Conservation (phyloP, 2,113 vertebrate genomes). For the Terrapene triunguis region DNA sequence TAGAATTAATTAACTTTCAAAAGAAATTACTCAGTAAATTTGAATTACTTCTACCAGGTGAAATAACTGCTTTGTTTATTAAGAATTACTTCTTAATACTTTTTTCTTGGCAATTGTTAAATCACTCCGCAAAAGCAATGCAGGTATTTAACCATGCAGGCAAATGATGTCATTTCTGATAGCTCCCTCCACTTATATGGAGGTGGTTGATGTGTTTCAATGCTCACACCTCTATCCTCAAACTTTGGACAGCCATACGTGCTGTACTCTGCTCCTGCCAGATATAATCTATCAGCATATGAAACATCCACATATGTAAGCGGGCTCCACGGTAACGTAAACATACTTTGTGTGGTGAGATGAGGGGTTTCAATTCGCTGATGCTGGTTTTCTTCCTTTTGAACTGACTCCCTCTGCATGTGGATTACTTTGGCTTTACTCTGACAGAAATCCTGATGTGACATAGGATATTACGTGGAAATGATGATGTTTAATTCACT, state of each 20-base stretch:
- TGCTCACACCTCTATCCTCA: neutral
- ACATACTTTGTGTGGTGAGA: neutral
- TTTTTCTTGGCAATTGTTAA: neutral
- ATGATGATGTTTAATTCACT: conserved; percentile 2
- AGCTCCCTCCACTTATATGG: neutral
- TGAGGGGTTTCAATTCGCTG: neutral
- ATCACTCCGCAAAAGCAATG: neutral
- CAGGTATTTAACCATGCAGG: neutral
- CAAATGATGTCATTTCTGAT: neutral
- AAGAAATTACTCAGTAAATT: neutral
- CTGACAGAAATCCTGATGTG: neutral
- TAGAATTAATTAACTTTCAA: neutral
- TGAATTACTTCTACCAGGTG: neutral
- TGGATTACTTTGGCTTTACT: neutral
- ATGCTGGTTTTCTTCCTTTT: neutral
- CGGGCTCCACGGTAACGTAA: neutral
- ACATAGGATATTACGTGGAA: neutral
- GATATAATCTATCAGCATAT: neutral
- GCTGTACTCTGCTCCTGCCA: neutral
- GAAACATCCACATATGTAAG: neutral
- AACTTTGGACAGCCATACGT: rapidly evolving
- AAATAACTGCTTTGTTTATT: neutral
- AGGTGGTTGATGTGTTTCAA: neutral
- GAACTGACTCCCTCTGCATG: neutral
- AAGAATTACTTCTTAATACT: neutral